Evolutionary conservation across 2,888 invertebrate species (phyloP), one percentile per base, ranked within the genome.

Genomic region (Hypena proboscidalis): DNA sequence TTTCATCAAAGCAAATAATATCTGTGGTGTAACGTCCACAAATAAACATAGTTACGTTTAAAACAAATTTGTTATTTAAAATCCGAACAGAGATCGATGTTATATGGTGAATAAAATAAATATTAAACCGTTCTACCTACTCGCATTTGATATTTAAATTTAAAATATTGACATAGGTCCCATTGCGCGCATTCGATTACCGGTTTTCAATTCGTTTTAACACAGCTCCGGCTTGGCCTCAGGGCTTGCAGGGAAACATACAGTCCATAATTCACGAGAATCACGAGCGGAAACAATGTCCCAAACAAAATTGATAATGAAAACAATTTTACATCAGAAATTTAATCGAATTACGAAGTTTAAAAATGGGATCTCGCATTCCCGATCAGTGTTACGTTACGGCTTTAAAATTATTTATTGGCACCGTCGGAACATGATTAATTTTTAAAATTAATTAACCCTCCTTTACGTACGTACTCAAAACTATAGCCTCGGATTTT

Each of bases 191-290:
- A 87, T 88, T 88, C 89, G 90, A 90, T 90, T 89, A 88, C 88
- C 85, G 85, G 86, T 86, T 79, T 88, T 85, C 86, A 87, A 88
- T 89, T 85, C 83, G 83, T 80, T 89, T 87, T 84, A 85, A 89
- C 83, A 80, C 73, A 74, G 74, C 73, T 74, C 74, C 77, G 72
- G 77, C 70, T 70, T 67, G 68, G 83, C 89, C 82, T 70, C 68
- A 76, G 84, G 90, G 86, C 83, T 71, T 74, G 76, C 74, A 74
- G 74, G 76, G 71, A 74, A 80, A 81, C 85, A 83, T 82, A 84
- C 80, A 78, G 83, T 82, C 76, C 81, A 85, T 88, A 87, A 88
- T 90, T 88, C 83, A 89, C 85, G 80, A 77, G 82, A 77, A 78
- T 77, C 84, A 74, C 76, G 70, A 77, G 70, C 80, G 80, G 81